Evolutionary conservation across 2,113 vertebrate genomes (phyloP).

Genomic region (Bothrops jararaca): DNA sequence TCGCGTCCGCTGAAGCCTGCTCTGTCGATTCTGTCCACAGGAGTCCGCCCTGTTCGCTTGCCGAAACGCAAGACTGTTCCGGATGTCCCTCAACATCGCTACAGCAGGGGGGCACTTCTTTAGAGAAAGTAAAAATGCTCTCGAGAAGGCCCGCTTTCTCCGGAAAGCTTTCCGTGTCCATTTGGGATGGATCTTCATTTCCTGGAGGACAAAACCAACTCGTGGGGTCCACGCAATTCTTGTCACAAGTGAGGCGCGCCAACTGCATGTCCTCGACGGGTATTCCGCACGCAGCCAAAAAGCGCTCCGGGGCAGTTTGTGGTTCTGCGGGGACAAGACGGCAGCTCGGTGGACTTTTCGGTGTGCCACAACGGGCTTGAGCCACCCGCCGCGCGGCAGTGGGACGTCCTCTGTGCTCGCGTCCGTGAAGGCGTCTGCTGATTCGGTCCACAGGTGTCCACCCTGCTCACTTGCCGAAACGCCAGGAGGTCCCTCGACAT

Average conservation of each 20-base stretch:
- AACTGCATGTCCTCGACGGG: not conserved
- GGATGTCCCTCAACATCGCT: rapidly evolving
- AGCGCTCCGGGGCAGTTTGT: not conserved
- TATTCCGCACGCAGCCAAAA: not conserved
- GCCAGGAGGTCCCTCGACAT: not conserved
- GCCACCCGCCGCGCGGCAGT: not conserved
- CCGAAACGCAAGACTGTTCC: not conserved
- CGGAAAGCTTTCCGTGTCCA: not conserved
- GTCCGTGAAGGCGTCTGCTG: not conserved
- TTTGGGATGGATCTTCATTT: not conserved
- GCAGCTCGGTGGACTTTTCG: constrained; percentile 6
- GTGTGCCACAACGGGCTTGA: not conserved
- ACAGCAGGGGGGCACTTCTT: rapidly evolving
- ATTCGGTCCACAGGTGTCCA: not conserved
- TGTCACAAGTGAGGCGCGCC: not conserved
- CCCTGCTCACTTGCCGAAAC: not conserved
- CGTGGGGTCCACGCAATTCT: not conserved
- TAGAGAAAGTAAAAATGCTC: no score
- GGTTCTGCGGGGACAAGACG: not conserved
- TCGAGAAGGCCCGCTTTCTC: rapidly evolving
- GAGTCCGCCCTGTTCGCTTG: not conserved
- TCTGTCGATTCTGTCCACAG: not conserved
- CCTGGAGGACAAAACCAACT: not conserved
- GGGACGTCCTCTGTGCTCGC: rapidly evolving
- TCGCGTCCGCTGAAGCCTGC: not conserved